A percentile compares a stretch with the other conserved stretches of the same genome.
Conservation (phyloP, 2,797 vertebrate genomes). For the Limnodromus scolopaceus region DNA sequence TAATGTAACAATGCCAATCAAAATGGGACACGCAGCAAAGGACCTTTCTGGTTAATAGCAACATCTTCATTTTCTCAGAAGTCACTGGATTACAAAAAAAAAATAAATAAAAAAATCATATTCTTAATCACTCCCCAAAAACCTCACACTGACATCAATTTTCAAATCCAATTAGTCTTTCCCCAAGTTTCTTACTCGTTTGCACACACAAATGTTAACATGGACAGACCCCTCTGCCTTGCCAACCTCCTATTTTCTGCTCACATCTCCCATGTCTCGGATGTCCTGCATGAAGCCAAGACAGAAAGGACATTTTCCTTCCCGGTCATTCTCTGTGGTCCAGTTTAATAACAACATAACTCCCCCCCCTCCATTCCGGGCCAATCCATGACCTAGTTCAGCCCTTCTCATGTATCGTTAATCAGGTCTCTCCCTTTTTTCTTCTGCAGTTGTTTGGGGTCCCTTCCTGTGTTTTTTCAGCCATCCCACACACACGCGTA, state of each 20-base stretch:
- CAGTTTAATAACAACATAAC: background rate
- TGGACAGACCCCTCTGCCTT: background rate
- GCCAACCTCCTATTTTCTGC: background rate
- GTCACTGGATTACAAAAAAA: background rate
- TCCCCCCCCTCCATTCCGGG: background rate
- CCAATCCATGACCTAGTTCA: background rate
- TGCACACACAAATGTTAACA: background rate
- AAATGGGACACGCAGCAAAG: background rate
- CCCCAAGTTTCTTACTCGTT: background rate
- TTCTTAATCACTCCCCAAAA: background rate
- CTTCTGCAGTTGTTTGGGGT: background rate
- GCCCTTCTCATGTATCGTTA: accelerated
- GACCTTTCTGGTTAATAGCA: background rate
- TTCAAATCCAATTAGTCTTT: background rate
- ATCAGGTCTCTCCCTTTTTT: background rate
- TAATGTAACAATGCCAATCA: background rate
- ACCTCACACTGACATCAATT: background rate
- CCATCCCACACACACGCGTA: background rate
- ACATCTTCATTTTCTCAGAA: background rate
- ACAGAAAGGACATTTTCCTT: background rate
- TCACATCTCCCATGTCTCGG: background rate
- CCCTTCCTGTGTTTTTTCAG: background rate
- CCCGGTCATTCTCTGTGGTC: background rate
- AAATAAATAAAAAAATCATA: background rate
- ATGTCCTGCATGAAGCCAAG: background rate